Evolutionary conservation across 2,797 vertebrate genomes (phyloP).

Genomic region (Sciurus vulgaris): DNA sequence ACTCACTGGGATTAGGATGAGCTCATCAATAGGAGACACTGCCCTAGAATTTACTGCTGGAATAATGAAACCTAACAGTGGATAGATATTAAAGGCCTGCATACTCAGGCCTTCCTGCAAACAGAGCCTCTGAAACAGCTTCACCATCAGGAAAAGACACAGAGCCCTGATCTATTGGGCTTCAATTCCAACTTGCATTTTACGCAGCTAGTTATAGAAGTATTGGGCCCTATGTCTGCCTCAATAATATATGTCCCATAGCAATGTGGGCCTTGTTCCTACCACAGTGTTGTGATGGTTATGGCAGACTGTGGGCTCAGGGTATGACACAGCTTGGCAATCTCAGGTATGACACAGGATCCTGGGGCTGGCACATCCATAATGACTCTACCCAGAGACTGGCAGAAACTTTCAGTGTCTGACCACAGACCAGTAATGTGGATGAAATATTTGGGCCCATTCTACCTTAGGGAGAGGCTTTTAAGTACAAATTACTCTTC

Average conservation of each 20-base stretch:
- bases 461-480: neutral
- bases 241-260: neutral
- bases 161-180: neutral
- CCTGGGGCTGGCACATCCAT: neutral
- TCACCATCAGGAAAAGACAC: neutral
- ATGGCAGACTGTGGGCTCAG: neutral
- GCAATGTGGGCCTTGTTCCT: neutral
- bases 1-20: neutral
- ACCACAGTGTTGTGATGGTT: neutral
- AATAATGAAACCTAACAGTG: neutral
- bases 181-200: neutral
- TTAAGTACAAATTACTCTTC: neutral
- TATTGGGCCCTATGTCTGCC: too few relatives aligned
- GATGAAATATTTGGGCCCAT: neutral
- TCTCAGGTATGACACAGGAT: neutral
- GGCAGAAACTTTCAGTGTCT: neutral
- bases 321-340: neutral
- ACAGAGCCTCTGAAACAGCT: neutral
- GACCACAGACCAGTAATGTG: neutral
- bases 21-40: neutral
- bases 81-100: neutral
- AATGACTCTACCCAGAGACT: neutral
- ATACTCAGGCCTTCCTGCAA: neutral
- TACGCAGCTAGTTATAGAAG: neutral
- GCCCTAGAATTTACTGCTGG: neutral